Evolutionary conservation across 2,797 vertebrate genomes (phyloP).

Genomic region (Sebastolobus altivelis): DNA sequence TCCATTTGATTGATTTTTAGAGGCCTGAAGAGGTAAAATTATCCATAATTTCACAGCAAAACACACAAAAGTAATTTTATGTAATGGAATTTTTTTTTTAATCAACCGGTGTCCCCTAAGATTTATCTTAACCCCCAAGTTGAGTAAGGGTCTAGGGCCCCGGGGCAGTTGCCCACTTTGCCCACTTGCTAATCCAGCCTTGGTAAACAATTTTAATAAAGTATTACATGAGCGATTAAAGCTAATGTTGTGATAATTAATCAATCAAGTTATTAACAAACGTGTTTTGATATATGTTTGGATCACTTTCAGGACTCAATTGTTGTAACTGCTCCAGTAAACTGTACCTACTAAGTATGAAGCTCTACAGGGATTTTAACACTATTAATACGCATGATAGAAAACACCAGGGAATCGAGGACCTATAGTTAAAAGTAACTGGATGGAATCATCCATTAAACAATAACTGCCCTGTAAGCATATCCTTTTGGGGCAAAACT

Average conservation of each 20-base stretch:
- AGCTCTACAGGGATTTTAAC: constrained; percentile 2
- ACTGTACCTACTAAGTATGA: background rate
- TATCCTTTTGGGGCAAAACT: constrained; percentile 13
- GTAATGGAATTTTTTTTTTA: background rate
- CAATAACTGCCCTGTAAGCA: background rate
- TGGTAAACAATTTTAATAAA: background rate
- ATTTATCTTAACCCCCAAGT: background rate
- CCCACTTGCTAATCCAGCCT: background rate
- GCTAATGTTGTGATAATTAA: background rate
- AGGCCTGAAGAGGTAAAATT: background rate
- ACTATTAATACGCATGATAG: background rate
- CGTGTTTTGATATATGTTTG: background rate
- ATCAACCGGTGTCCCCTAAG: background rate
- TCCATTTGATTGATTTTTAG: background rate
- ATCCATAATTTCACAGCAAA: background rate
- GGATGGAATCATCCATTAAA: constrained; percentile 26
- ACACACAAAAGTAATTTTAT: background rate
- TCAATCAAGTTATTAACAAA: background rate
- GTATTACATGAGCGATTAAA: background rate
- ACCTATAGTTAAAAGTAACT: background rate
- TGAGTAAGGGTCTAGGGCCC: background rate
- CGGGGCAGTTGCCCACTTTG: background rate
- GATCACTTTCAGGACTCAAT: background rate
- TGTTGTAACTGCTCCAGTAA: background rate
- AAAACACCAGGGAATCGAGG: constrained; percentile 14